A percentile compares a stretch with the other conserved stretches of the same genome.
These are phyloP conservation scores for Zygaena filipendulae DNA, from an alignment of 2,888 invertebrate species.

Conservation along the genomic window DNA sequence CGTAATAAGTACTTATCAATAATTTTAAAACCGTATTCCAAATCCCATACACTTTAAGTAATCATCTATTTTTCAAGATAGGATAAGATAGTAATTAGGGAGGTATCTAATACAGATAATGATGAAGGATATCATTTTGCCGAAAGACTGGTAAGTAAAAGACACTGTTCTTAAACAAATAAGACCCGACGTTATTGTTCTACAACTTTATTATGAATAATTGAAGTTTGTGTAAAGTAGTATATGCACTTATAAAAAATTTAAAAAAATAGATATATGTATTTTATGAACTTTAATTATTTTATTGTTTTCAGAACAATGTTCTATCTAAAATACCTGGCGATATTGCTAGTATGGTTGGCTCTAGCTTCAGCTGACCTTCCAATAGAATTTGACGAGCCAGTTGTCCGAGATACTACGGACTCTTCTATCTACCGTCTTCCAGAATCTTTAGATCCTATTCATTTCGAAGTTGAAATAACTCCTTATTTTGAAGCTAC, in stretches of 20 bases:
- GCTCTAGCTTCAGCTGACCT: constrained; percentile 30
- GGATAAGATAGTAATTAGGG: background rate
- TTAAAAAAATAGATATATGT: no score
- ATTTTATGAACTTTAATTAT: background rate
- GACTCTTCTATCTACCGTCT: constrained; percentile 31
- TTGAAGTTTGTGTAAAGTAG: no score
- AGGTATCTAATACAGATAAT: no score
- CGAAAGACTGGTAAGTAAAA: background rate
- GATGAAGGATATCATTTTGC: background rate
- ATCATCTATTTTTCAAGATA: background rate
- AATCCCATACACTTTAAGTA: no score
- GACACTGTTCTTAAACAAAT: background rate
- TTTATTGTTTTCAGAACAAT: constrained; percentile 26
- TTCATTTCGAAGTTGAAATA: constrained; percentile 60
- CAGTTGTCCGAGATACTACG: constrained; percentile 17
- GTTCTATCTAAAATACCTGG: constrained; percentile 23
- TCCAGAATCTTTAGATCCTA: constrained; percentile 57
- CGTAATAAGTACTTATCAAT: no score
- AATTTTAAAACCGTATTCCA: no score
- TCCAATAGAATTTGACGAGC: constrained; percentile 32
- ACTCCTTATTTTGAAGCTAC: constrained; percentile 57
- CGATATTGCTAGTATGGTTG: constrained; percentile 28
- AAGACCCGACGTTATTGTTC: no score
- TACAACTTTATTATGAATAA: no score
- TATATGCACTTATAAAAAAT: no score